Percentiles rank a stretch among this genome's conserved stretches.
Conservation (phyloP, 2,888 invertebrate genomes). For the Lochmaea crataegi region DNA sequence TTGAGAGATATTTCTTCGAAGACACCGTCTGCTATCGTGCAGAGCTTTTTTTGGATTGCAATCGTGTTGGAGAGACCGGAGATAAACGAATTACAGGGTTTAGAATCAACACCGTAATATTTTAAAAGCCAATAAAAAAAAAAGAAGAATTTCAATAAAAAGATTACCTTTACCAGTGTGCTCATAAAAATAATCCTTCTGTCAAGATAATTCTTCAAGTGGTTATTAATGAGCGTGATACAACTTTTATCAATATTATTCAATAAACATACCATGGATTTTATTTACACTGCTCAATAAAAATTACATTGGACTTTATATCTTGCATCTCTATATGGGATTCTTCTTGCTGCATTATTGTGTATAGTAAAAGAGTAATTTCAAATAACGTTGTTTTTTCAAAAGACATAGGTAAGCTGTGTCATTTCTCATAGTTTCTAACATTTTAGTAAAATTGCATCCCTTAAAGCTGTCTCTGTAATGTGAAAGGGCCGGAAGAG, state of each 20-base stretch:
- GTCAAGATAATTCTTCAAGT: slow-evolving; percentile 38
- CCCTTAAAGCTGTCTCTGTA: no score
- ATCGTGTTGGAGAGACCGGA: slow-evolving; percentile 6
- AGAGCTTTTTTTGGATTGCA: slow-evolving; percentile 13
- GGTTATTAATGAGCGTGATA: slow-evolving; percentile 37
- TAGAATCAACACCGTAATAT: slow-evolving; percentile 37
- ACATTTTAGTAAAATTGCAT: no score
- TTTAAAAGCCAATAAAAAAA: slow-evolving; percentile 31
- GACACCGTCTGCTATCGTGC: slow-evolving; percentile 5
- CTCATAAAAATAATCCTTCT: slow-evolving; percentile 41
- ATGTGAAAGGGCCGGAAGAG: no score
- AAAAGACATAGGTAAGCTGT: no score
- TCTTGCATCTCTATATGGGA: no score
- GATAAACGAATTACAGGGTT: slow-evolving; percentile 32
- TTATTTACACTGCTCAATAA: slow-evolving; percentile 26
- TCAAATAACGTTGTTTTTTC: no score
- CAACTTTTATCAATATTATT: slow-evolving; percentile 42
- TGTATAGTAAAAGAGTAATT: no score
- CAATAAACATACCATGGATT: slow-evolving; percentile 36
- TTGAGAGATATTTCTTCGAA: not conserved
- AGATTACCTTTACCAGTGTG: slow-evolving; percentile 28
- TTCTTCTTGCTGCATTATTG: no score
- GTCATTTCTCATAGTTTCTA: no score
- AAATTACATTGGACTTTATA: not conserved
- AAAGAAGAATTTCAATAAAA: slow-evolving; percentile 33